Percentiles rank a stretch among this genome's conserved stretches.
These are phyloP conservation scores for Mormoops blainvillei DNA, from an alignment of 2,113 vertebrate species.

Conservation along the genomic window DNA sequence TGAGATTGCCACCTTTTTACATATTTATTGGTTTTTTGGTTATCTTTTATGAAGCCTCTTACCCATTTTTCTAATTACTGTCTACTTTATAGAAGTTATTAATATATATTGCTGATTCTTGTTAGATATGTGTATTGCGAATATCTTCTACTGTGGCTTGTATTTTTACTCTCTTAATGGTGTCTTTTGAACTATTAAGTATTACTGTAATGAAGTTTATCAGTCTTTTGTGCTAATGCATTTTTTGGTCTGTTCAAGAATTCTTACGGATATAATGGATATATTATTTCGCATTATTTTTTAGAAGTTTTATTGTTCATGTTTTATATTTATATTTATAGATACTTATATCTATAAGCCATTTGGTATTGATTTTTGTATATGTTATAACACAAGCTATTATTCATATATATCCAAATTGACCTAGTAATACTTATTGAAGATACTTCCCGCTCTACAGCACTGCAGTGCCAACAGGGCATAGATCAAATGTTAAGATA, in stretches of 20 bases:
- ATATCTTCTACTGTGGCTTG: not conserved
- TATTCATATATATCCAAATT: not conserved
- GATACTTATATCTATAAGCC: not conserved
- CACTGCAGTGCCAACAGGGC: not conserved
- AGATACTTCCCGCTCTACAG: not conserved
- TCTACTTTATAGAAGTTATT: not conserved
- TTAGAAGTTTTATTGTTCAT: not conserved
- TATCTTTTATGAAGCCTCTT: not conserved
- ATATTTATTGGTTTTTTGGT: not conserved
- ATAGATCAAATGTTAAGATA: not conserved
- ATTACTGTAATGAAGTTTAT: not conserved
- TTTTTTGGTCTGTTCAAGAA: not conserved
- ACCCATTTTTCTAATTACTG: not conserved
- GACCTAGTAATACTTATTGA: not conserved
- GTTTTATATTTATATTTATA: not conserved
- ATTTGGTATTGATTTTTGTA: not conserved
- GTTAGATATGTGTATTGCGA: not conserved
- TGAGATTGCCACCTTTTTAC: not conserved
- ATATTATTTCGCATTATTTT: not conserved
- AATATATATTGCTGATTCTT: not conserved
- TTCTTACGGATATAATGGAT: not conserved
- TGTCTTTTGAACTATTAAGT: not conserved
- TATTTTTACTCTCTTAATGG: not conserved
- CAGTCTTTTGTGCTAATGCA: not conserved
- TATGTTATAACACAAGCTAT: not conserved